phyloP scores from a whole-genome alignment of 2,888 invertebrate species.

The Ochlodes sylvanus region DNA sequence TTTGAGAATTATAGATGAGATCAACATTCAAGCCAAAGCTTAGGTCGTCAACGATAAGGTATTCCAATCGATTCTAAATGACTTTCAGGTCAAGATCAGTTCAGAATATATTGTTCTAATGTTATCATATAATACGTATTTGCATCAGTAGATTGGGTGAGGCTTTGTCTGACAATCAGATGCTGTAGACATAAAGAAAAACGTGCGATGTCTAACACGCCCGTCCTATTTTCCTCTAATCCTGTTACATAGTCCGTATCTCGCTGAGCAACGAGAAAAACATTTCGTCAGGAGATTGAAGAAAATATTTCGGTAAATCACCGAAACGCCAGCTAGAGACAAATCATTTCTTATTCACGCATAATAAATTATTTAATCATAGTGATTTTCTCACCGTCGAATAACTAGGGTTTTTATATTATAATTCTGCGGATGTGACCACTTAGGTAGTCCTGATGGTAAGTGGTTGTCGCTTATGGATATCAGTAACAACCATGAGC shows the following conservation, averaged over 20 bases:
- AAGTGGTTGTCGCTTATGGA: too few species aligned
- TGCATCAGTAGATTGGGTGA: too few species aligned
- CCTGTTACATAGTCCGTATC: neutral
- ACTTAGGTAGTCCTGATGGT: too few species aligned
- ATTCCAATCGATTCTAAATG: neutral
- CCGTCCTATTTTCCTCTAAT: constrained; percentile 5
- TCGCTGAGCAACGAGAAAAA: constrained; percentile 2
- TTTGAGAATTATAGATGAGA: too few species aligned
- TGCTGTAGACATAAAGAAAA: neutral
- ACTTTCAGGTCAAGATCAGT: neutral
- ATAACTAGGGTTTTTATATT: too few species aligned
- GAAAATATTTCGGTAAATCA: neutral
- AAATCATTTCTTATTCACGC: neutral
- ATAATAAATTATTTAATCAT: neutral
- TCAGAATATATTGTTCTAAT: neutral
- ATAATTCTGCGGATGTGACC: too few species aligned
- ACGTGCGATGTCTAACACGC: neutral
- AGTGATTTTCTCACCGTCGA: neutral
- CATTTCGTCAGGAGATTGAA: neutral
- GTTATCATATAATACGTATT: neutral
- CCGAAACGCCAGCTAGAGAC: neutral
- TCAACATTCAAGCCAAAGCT: too few species aligned
- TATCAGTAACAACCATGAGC: too few species aligned
- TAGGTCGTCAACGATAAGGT: neutral
- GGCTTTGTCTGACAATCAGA: neutral